phyloP scores from a whole-genome alignment of 2,113 vertebrate species.

The Picathartes gymnocephalus region DNA sequence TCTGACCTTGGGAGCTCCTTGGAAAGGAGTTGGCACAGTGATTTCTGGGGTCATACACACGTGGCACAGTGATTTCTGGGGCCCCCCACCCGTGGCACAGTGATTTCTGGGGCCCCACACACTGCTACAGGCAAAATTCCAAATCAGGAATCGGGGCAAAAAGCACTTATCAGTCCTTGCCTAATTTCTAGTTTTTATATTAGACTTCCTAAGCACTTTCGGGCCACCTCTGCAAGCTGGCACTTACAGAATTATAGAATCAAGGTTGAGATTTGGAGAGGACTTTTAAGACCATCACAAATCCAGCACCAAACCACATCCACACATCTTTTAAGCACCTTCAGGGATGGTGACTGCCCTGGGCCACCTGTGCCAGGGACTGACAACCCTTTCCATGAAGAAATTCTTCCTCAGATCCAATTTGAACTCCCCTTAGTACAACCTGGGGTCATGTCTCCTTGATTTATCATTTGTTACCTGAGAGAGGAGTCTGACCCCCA shows the following conservation, averaged over 20 bases:
- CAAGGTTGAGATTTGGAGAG: rapidly evolving
- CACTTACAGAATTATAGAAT: rapidly evolving
- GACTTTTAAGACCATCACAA: no score
- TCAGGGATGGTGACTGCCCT: no score
- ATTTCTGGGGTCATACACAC: background rate
- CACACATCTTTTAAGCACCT: no score
- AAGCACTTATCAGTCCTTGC: no score
- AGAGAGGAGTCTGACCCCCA: background rate
- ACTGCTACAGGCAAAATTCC: background rate
- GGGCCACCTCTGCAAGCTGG: background rate
- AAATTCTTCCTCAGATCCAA: background rate
- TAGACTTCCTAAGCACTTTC: background rate
- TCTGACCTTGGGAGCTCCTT: background rate
- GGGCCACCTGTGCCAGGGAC: background rate
- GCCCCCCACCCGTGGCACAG: rapidly evolving
- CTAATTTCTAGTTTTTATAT: background rate
- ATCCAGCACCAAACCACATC: background rate
- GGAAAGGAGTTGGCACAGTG: background rate
- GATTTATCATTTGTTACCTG: background rate
- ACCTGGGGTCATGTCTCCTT: background rate
- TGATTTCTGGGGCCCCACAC: background rate
- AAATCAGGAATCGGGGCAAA: background rate
- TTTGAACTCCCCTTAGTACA: background rate
- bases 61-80: background rate
- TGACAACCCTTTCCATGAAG: background rate